A percentile compares a stretch with the other conserved stretches of the same genome.
Evolutionary conservation across 1,140 invertebrate species (phyloP).

Genomic region (Pseudomyrmex concolor): DNA sequence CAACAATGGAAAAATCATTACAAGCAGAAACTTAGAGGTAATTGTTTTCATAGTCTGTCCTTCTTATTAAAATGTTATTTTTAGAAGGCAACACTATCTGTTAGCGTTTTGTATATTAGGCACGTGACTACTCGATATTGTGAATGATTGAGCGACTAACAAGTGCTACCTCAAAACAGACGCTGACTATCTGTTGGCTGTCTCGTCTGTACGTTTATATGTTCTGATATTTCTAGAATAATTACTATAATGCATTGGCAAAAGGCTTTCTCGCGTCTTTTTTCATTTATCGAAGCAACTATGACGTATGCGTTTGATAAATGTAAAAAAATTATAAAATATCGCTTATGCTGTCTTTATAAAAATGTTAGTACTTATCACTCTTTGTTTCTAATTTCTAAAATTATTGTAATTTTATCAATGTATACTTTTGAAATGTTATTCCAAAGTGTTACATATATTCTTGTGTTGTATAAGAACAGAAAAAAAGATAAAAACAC

Average conservation of each 20-base stretch:
- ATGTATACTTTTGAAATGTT: not conserved
- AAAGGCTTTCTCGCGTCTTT: not conserved
- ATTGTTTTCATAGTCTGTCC: not conserved
- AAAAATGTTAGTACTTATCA: too few species aligned
- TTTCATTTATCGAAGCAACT: not conserved
- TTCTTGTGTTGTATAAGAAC: not conserved
- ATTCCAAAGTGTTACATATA: not conserved
- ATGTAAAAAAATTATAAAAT: too few species aligned
- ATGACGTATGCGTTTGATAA: not conserved
- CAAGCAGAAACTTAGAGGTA: too few species aligned
- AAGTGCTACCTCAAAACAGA: not conserved
- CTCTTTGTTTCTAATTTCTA: not conserved
- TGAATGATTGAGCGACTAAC: not conserved
- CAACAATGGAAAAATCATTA: not conserved
- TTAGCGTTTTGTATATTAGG: too few species aligned
- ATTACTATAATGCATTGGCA: not conserved
- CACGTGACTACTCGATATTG: not conserved
- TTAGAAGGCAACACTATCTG: too few species aligned
- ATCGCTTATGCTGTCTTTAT: too few species aligned
- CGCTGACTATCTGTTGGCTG: not conserved
- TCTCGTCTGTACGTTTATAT: not conserved
- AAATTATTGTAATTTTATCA: not conserved
- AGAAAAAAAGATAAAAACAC: not conserved
- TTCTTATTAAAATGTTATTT: too few species aligned
- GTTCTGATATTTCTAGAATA: slow-evolving; percentile 7